Evolutionary conservation across 2,797 vertebrate species (phyloP), one percentile per base, ranked within the genome.

Genomic region (Melanotaenia pygmaea): DNA sequence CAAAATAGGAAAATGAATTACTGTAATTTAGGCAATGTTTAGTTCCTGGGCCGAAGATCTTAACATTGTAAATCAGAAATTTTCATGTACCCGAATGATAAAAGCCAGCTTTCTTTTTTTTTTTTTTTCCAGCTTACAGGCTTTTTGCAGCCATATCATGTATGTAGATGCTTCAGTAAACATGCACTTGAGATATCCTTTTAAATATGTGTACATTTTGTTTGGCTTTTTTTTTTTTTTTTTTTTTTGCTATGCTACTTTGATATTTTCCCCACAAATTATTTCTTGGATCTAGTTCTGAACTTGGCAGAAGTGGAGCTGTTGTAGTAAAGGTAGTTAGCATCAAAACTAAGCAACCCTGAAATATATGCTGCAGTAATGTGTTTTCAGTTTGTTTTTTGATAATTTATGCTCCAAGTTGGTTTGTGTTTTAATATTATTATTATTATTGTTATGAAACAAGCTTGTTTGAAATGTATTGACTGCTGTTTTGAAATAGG

Each of bases 311-410:
- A 91, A 89, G 91, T 92, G 86, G 89, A 93, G 92, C 94, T 93
- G 94, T 94, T 93, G 91, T 93, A 94, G 93, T 94, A 88, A 94
- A 85, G 90, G 85, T 97, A 96, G 96, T 96, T 97, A 95, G 91
- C 88, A 92, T 94, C 91, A 88, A 87, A 93, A 93, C 91, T 90
- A 94, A 94, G 92, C 93, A 91, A 94, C 97, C 97, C 96, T 98
- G 96, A 97, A 95, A 95, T 95, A 98, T 97, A 98, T 98, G 96
- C 97, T 98, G 97, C 97, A 98, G 96, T 97, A 96, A 96, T 94
- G 95, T 96, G 94, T 94, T 89, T 95, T 90, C 85, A 83, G 88
- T 94, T 94, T 93, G 88, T 88, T 90, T 45, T 94, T 95, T 94
- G 95, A 95, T 96, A 94, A 96, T 93, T 92, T 94, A 95, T 97